Percentiles rank a stretch among this genome's conserved stretches.
Evolutionary conservation across 2,888 invertebrate species (phyloP).

Genomic region (Cacoxenus indagator): DNA sequence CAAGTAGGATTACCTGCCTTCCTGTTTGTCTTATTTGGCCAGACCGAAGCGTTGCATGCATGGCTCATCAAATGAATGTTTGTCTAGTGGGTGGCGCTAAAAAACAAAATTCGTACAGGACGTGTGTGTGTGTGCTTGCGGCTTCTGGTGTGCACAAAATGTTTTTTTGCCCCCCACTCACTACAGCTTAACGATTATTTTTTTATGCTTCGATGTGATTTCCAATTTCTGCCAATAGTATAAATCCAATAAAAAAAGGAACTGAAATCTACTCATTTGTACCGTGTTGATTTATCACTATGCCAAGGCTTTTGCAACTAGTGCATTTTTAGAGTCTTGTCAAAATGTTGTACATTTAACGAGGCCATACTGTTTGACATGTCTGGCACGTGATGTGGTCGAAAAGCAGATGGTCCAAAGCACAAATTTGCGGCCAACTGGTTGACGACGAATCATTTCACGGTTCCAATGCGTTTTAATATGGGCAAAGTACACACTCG

Average conservation of each 20-base stretch:
- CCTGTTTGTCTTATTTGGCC: no score
- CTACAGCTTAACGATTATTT: no score
- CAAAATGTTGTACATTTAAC: background rate
- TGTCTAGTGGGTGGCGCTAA: slow-evolving; percentile 41
- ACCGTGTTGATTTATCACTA: no score
- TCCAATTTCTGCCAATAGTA: background rate
- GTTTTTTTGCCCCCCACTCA: no score
- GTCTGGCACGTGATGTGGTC: slow-evolving; percentile 39
- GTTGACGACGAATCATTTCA: slow-evolving; percentile 37
- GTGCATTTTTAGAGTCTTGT: no score
- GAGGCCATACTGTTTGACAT: background rate
- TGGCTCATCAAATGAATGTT: slow-evolving; percentile 35
- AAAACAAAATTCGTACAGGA: background rate
- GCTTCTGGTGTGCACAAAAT: background rate
- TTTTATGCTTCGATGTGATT: background rate
- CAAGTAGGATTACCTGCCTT: no score
- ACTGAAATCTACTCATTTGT: no score
- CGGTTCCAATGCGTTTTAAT: background rate
- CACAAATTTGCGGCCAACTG: slow-evolving; percentile 12
- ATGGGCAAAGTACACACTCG: background rate
- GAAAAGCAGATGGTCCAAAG: slow-evolving; percentile 27
- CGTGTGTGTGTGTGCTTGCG: background rate
- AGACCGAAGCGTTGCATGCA: background rate
- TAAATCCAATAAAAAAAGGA: no score
- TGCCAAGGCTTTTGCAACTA: no score